Base-by-base conservation (phyloP, 2,113 vertebrate species). In the Verasper variegatus region DNA sequence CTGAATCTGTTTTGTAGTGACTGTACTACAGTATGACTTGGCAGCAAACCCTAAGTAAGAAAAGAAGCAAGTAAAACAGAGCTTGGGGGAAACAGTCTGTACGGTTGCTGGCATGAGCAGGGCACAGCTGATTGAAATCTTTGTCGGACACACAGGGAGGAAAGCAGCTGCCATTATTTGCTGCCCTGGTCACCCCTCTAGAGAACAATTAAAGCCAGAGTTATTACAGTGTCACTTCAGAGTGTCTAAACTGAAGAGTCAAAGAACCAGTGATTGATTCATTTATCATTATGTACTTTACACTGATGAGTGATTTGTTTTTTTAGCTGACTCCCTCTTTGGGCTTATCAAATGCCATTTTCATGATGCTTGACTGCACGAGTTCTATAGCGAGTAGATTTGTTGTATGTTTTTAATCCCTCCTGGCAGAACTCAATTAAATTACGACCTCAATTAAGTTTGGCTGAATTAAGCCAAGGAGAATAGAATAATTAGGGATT, bases 241-340 rank as follows among this genome's bases (percentile, higher is more conserved):
- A 82, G 62, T 76, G 70, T 83, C 49, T 65, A 35, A 69, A 54
- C 59, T 4, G 4, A 64, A 66, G 31, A 80, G 58, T 66, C 74
- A 77, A 84, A 63, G 47, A 57, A 55, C 55, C 15, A 63, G 52
- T 72, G 72, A 80, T 54, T 69, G 15, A 71, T 84, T 73, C 15
- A 70, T 84, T 80, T 75, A 84, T 78, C 52, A 72, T 76, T 68
- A 80, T 80, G 62, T 58, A 74, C 75, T 76, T 89, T 58, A 60
- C 51, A 61, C 61, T 17, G 71, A 87, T 37, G 68, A 74, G 66
- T 17, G 63, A 71, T 45, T 58, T 60, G 18, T 66, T 61, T 78
- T 76, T 62, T 65, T 14, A 72, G 60, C 40, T 23, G 45, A 66
- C 35, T 47, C 57, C 64, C 57, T 64, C 45, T 71, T 65, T 68